Percentiles rank a stretch among this genome's conserved stretches.
These are phyloP conservation scores for Parazoanthus darwini DNA, from an alignment of 92 coral and sea anemone species.

Conservation along the genomic window DNA sequence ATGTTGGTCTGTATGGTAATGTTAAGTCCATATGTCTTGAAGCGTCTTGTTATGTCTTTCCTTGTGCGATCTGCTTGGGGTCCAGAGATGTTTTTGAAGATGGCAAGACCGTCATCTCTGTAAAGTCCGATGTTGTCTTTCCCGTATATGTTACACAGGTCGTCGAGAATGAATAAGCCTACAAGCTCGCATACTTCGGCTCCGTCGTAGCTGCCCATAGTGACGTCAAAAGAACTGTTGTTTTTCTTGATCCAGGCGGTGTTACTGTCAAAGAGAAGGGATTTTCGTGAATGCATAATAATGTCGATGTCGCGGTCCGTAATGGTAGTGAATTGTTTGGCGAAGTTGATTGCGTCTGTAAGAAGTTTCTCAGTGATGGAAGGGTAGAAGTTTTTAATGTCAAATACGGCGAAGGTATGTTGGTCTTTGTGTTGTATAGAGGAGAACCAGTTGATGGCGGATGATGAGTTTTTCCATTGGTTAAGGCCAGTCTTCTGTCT, in stretches of 20 bases:
- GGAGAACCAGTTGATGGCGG: conserved; percentile 19
- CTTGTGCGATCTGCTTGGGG: conserved; percentile 18
- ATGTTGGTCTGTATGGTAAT: conserved; percentile 27
- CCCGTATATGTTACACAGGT: background rate
- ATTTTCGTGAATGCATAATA: conserved; percentile 7
- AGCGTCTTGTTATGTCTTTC: conserved; percentile 19
- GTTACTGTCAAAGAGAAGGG: background rate
- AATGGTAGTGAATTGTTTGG: conserved; percentile 34
- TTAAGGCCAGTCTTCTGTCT: background rate
- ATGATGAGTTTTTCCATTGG: too few relatives aligned
- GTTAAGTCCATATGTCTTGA: conserved; percentile 13
- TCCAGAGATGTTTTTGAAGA: background rate
- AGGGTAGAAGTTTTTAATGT: too few relatives aligned
- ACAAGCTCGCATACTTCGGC: conserved; percentile 39
- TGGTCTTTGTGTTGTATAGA: background rate
- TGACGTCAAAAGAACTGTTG: conserved; percentile 26
- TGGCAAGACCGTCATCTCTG: background rate
- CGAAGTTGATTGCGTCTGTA: conserved; percentile 24
- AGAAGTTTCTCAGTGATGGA: conserved; percentile 22
- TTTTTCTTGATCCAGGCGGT: conserved; percentile 20
- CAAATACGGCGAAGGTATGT: too few relatives aligned
- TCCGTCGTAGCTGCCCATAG: conserved; percentile 34
- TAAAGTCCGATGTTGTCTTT: background rate
- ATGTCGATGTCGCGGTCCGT: conserved; percentile 27
- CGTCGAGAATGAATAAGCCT: too few relatives aligned